Base-by-base conservation (phyloP, 2,113 vertebrate species). In the Cavia porcellus region DNA sequence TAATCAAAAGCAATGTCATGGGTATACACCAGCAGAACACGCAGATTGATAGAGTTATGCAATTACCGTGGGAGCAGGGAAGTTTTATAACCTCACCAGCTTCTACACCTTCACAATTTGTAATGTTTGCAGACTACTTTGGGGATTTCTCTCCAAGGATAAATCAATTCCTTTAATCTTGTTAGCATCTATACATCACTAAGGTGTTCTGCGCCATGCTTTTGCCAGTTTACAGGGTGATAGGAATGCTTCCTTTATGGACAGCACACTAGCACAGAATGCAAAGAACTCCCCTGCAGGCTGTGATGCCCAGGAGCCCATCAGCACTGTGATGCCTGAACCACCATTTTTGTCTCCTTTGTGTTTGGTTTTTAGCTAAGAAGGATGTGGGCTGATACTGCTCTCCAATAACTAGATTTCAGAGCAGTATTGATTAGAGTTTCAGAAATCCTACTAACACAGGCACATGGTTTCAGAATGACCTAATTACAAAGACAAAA, bases 1-100 rank as follows among this genome's bases (percentile, higher is more conserved):
- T 74, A n/a, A 92, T 85, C 79, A 35, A 72, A 57, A 81, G 84
- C 28, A 1, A 0, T 45, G 82, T 28, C 32, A 6, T 42, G 55
- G 55, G 28, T 13, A 0, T 15, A 0, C 66, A 9, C 19, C 0
- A 0, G 42, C 5, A 0, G 22, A 32, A 17, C 3, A 22, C 1
- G 2, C 66, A 11, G 35, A 22, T 35, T 83, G 95, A 70, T 70
- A 47, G 47, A 83, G 64, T 3, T 15, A 42, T 0, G 20, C 93
- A 1, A 13, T 42, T 25, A 10, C 4, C 3, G 0, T 8, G 47
- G 96, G 82, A 45, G 86, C 9, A 8, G 66, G 50, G 68, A 62
- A 32, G 82, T 30, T 70, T 79, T 55, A 77, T 35, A 47, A 28
- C 24, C n/a, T 0, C 1, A 5, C 42, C 35, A 7, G 42, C 22